phyloP scores from a whole-genome alignment of 1,140 invertebrate genomes.

The Coptotermes formosanus region DNA sequence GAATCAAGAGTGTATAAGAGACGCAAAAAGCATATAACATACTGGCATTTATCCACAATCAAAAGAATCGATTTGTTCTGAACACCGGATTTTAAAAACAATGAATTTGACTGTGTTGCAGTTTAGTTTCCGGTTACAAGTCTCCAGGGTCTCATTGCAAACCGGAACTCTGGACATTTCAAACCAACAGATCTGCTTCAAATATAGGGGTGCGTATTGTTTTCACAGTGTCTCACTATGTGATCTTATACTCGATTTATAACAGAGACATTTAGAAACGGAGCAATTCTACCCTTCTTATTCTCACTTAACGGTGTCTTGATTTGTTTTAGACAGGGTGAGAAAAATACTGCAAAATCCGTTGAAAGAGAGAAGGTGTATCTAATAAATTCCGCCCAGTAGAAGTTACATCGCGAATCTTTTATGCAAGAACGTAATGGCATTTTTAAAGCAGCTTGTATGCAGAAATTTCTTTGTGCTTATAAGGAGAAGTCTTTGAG shows the following conservation, averaged over 20 bases:
- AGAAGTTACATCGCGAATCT: too few species aligned
- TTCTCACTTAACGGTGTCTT: not conserved
- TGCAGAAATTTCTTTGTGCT: too few species aligned
- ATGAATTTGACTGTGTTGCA: not conserved
- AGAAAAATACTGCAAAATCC: too few species aligned
- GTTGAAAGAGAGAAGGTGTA: too few species aligned
- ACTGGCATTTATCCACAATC: not conserved
- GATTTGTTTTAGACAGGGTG: too few species aligned
- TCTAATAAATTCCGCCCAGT: too few species aligned
- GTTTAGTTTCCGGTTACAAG: not conserved
- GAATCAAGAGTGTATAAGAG: not conserved
- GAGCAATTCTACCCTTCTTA: not conserved
- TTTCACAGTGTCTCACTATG: not conserved
- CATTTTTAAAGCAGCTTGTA: too few species aligned
- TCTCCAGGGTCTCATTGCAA: not conserved
- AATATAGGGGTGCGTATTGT: not conserved
- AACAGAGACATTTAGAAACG: not conserved
- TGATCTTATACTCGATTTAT: not conserved
- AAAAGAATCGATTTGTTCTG: constrained; percentile 1
- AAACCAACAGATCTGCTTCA: not conserved
- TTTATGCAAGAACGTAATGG: too few species aligned
- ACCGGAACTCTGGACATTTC: not conserved
- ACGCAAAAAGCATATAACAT: not conserved
- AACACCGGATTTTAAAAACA: not conserved
- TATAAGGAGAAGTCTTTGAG: too few species aligned